Evolutionary conservation across 2,113 vertebrate genomes (phyloP).

Genomic region (Lycaon pictus): DNA sequence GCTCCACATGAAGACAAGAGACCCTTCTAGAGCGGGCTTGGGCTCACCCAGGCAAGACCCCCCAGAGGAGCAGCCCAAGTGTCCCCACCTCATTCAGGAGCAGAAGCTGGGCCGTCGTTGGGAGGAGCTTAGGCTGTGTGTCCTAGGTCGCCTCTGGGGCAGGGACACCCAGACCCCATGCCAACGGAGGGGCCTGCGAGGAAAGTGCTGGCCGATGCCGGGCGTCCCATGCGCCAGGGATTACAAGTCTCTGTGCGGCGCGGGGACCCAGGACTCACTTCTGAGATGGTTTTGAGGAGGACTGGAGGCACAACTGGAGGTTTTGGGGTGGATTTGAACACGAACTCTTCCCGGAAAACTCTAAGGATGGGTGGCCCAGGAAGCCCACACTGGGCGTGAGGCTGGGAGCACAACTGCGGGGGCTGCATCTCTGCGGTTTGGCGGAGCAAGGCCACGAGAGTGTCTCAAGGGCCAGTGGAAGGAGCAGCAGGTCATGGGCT

Average conservation of each 20-base stretch:
- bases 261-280: fast-evolving
- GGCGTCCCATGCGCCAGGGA: background rate
- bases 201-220: background rate
- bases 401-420: background rate
- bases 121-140: background rate
- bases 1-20: background rate
- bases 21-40: fast-evolving
- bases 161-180: fast-evolving
- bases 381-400: fast-evolving
- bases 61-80: fast-evolving
- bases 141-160: fast-evolving
- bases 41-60: background rate
- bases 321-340: background rate
- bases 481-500: no score
- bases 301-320: background rate
- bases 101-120: fast-evolving
- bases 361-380: background rate
- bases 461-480: background rate
- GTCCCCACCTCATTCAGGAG: fast-evolving
- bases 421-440: no score
- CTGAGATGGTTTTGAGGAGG: background rate
- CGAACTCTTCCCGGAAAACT: no score
- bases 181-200: background rate
- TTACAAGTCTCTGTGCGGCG: no score
- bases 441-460: no score